Evolutionary conservation across 35 echinoderm and acorn worm species (phyloP), one percentile per base, ranked within the genome.

Genomic region (Ptychodera flava): DNA sequence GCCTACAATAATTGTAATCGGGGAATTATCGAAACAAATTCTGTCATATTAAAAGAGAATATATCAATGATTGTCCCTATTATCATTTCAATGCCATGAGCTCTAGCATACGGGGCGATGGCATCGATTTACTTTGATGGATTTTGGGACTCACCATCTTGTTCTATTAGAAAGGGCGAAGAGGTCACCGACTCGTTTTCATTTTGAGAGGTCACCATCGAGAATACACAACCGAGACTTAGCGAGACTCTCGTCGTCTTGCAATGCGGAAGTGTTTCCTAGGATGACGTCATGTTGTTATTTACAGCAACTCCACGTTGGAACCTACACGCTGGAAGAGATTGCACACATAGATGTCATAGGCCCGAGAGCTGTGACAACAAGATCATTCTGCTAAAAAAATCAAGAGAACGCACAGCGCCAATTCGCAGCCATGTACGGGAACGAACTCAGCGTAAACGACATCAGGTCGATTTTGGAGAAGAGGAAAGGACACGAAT

Each of bases 371-470:
- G 77, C 30, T 79, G 82, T 0, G 34, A 12, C 78, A 82, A 37
- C 36, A 82, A 86, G 36, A 86, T 86, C 29, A 33, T 35, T 0
- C 29, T 33, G 28, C 33, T 28, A 29, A 22, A 35, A 35, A 36
- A 31, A 81, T 35, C 31, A 88, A 28, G 36, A 31, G 36, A 83
- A 82, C 16, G 30, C 34, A n/a, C 77, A 31, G 32, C 79, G 77
- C 37, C 28, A 34, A 82, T 87, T 78, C 31, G 0, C 38, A 45
- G 82, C 15, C 33, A 93, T 93, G 91, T 93, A 89, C 79, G 91
- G 91, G 15, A 87, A 93, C 78, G 88, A 81, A 85, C 76, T 36
- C 22, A 87, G 80, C 1, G 36, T 88, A 0, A 35, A 34, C 16
- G 90, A 87, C 79, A 85, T 91, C 6, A 86, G 78, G 84, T 79